Percentiles rank a stretch among this genome's conserved stretches.
Evolutionary conservation across 2,113 vertebrate species (phyloP).

Genomic region (Sturnus vulgaris): DNA sequence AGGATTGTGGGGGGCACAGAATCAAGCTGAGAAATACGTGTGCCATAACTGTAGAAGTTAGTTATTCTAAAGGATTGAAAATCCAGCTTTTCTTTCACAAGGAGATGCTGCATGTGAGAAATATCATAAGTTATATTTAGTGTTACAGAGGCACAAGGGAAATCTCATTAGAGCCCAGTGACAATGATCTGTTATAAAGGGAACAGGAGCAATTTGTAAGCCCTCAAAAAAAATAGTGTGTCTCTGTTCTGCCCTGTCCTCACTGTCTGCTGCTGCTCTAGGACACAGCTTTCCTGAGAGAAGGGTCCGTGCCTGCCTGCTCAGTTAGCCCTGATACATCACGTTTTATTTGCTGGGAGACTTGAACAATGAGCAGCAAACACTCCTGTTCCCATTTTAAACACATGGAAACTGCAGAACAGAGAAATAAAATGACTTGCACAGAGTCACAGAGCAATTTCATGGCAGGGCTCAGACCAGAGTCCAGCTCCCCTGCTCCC

Average conservation of each 20-base stretch:
- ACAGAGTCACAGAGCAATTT: conserved; percentile 18
- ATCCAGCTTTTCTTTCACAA: neutral
- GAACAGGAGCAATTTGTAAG: neutral
- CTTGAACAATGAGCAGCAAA: neutral
- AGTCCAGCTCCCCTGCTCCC: neutral
- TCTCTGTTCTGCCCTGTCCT: neutral
- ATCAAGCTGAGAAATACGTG: neutral
- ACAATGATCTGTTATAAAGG: neutral
- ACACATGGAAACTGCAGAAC: neutral
- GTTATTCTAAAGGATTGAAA: neutral
- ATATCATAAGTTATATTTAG: neutral
- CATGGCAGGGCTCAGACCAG: neutral
- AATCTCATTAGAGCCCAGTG: neutral
- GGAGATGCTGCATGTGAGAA: neutral
- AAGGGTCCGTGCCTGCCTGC: neutral
- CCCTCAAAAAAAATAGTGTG: neutral
- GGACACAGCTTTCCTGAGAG: neutral
- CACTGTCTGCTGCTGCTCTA: neutral
- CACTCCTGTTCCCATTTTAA: neutral
- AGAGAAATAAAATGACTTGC: conserved; percentile 2
- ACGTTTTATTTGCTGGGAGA: conserved; percentile 14
- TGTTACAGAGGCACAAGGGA: neutral
- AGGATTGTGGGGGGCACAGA: neutral
- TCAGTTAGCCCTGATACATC: neutral
- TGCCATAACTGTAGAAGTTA: neutral